Conservation (phyloP, 2,888 invertebrate genomes). For the Acanthosoma haemorrhoidale region DNA sequence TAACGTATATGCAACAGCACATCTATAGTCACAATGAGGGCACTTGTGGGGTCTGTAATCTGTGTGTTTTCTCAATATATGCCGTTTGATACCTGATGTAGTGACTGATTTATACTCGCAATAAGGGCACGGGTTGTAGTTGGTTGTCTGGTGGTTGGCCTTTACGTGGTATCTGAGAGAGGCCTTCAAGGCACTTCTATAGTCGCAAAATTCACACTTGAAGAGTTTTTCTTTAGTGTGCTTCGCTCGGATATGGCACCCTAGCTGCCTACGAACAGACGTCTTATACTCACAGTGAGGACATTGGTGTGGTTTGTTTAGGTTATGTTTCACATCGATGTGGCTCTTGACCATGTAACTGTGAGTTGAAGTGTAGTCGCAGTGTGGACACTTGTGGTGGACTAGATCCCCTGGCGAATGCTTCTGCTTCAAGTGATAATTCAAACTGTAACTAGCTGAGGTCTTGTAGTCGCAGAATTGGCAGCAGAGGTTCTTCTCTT, state of each 20-base stretch:
- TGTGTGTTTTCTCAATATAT: not conserved
- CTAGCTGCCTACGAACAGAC: not conserved
- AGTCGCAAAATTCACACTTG: slow-evolving; percentile 1
- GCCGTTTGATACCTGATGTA: not conserved
- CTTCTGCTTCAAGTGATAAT: not conserved
- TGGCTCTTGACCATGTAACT: not conserved
- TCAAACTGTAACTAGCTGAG: not conserved
- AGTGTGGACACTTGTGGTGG: not conserved
- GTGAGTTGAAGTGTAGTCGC: not conserved
- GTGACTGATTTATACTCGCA: not conserved
- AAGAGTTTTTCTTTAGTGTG: not conserved
- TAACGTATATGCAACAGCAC: not conserved
- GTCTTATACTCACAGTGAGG: not conserved
- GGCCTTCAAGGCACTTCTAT: not conserved
- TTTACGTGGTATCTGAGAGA: not conserved
- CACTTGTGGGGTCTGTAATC: not conserved
- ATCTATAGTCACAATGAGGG: not conserved
- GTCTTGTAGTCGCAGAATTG: not conserved
- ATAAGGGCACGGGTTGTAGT: not conserved
- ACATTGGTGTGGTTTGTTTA: not conserved
- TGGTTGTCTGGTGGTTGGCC: not conserved
- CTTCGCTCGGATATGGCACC: not conserved
- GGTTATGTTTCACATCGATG: not conserved
- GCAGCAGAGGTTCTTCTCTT: not conserved
- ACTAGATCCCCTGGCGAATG: not conserved